Conservation (phyloP, 2,113 vertebrate genomes). For the Tragelaphus imberbis region DNA sequence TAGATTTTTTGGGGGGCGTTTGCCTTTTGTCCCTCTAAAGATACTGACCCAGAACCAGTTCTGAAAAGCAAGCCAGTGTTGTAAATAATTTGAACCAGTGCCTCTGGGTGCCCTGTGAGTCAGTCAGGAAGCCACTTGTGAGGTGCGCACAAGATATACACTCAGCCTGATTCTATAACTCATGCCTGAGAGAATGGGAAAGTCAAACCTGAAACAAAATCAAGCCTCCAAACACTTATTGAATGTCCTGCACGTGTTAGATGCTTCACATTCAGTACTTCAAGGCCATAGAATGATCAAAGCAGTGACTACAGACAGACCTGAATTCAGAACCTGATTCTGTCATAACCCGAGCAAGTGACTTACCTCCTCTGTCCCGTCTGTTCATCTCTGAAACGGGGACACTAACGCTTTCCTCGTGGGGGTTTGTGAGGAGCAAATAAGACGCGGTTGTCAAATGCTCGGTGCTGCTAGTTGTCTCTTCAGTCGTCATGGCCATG, state of each 20-base stretch:
- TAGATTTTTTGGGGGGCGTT: neutral
- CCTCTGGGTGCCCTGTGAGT: neutral
- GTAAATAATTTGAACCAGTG: neutral
- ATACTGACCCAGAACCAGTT: neutral
- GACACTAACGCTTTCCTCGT: neutral
- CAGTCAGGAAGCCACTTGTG: neutral
- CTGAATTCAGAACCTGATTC: neutral
- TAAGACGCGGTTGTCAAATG: neutral
- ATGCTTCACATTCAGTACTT: neutral
- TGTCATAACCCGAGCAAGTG: rapidly evolving
- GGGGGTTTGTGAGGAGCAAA: neutral
- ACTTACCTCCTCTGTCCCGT: neutral
- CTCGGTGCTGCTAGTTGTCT: neutral
- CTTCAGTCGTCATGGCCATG: neutral
- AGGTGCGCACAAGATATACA: neutral
- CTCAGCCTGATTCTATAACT: neutral
- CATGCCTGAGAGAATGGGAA: neutral
- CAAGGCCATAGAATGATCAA: neutral
- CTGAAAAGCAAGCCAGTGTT: neutral
- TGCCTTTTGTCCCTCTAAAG: neutral
- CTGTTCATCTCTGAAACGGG: neutral
- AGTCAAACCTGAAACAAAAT: neutral
- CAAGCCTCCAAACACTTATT: neutral
- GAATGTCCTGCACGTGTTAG: neutral
- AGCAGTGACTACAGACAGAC: neutral